Percentiles rank a stretch among this genome's conserved stretches.
Conservation (phyloP, 2,888 invertebrate species). For the Drosophila recens region DNA sequence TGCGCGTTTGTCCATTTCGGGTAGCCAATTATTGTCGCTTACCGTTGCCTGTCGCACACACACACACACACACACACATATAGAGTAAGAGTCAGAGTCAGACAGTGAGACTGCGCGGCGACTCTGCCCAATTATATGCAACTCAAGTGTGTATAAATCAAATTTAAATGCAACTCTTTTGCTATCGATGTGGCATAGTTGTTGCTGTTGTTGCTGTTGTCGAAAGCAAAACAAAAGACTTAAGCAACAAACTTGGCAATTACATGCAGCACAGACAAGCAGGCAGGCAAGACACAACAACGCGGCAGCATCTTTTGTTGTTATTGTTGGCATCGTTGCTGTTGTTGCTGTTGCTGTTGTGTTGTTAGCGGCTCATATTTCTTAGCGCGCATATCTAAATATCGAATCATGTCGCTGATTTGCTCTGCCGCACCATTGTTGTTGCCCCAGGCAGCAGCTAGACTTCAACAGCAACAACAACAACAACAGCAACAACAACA, state of each 20-base stretch:
- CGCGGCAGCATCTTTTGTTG: slow-evolving; percentile 66
- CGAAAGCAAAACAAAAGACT: slow-evolving; percentile 75
- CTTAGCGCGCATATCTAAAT: slow-evolving; percentile 80
- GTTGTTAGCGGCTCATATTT: slow-evolving; percentile 80
- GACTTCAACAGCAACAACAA: slow-evolving; percentile 28
- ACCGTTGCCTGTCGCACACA: slow-evolving; percentile 26
- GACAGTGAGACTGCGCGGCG: slow-evolving; percentile 57
- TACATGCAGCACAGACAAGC: slow-evolving; percentile 64
- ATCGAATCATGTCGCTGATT: slow-evolving; percentile 81
- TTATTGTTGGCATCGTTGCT: slow-evolving; percentile 43
- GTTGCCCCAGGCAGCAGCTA: slow-evolving; percentile 21
- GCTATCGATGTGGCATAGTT: slow-evolving; percentile 58
- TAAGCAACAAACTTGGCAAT: slow-evolving; percentile 80
- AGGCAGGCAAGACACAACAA: slow-evolving; percentile 42
- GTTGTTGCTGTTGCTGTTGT: slow-evolving; percentile 40
- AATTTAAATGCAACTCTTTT: slow-evolving; percentile 74
- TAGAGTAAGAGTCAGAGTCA: not conserved
- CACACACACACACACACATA: not conserved
- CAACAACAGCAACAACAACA: slow-evolving; percentile 42
- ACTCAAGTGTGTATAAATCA: slow-evolving; percentile 73
- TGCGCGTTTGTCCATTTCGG: slow-evolving; percentile 18
- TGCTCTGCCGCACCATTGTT: slow-evolving; percentile 75
- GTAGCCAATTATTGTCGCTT: slow-evolving; percentile 41
- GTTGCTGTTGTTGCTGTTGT: not conserved
- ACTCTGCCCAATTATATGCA: slow-evolving; percentile 77